phyloP scores from a whole-genome alignment of 2,113 vertebrate species.

The Megalops atlanticus region DNA sequence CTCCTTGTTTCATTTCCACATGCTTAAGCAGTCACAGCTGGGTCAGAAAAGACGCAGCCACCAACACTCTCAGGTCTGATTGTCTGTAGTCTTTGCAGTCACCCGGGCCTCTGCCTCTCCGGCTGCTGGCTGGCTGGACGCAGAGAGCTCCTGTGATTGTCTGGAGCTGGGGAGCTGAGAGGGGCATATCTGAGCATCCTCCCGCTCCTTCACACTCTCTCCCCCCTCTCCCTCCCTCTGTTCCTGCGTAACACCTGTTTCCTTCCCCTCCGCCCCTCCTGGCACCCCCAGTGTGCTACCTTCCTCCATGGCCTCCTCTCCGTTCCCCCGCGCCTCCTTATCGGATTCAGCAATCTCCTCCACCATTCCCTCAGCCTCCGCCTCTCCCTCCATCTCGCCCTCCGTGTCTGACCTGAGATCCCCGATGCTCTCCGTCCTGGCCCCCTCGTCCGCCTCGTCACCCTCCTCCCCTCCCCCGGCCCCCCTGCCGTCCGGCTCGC shows the following conservation, averaged over 20 bases:
- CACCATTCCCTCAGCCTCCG: neutral
- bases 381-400: neutral
- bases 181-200: neutral
- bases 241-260: neutral
- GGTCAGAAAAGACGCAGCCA: neutral
- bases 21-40: neutral
- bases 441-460: neutral
- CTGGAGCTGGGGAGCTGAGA: neutral
- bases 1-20: neutral
- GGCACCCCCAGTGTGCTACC: neutral
- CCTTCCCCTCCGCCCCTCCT: neutral
- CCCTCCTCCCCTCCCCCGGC: constrained; percentile 42
- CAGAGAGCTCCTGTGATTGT: constrained; percentile 8
- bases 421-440: neutral
- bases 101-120: neutral
- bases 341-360: neutral
- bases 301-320: neutral
- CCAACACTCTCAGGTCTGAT: neutral
- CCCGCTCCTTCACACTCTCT: neutral
- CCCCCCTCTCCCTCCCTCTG: neutral
- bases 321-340: neutral
- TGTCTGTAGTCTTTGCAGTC: neutral
- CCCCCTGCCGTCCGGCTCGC: constrained; percentile 32
- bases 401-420: neutral
- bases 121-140: neutral